Percentiles rank a stretch among this genome's conserved stretches.
phyloP scores from a whole-genome alignment of 1,140 invertebrate species.

The Hirudo medicinalis region DNA sequence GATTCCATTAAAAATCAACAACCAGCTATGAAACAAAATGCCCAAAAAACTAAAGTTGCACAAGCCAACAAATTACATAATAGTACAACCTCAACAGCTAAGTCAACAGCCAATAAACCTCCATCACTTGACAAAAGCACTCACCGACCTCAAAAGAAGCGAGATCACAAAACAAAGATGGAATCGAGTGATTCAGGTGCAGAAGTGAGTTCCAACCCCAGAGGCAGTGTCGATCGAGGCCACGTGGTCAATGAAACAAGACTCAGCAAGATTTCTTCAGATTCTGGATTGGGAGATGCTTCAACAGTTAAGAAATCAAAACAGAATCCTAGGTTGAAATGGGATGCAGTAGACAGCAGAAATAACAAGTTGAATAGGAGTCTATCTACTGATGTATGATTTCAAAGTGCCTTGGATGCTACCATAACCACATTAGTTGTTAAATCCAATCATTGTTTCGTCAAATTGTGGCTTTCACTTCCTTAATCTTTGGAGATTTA shows the following conservation, averaged over 20 bases:
- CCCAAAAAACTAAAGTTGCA: background rate
- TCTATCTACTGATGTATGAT: no score
- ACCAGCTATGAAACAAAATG: background rate
- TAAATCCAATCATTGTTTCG: no score
- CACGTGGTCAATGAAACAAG: background rate
- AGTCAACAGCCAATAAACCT: background rate
- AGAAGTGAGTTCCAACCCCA: background rate
- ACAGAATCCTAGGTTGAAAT: conserved; percentile 3
- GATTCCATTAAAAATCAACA: background rate
- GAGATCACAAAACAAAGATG: background rate
- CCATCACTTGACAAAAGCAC: background rate
- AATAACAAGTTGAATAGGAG: no score
- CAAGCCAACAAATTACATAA: background rate
- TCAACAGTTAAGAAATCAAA: background rate
- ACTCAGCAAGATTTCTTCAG: conserved; percentile 5
- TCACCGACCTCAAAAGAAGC: background rate
- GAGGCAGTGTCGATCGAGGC: background rate
- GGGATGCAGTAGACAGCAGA: background rate
- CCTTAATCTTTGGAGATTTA: no score
- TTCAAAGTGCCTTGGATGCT: no score
- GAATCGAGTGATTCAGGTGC: conserved; percentile 1
- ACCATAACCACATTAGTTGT: no score
- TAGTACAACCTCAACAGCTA: background rate
- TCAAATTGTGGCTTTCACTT: no score
- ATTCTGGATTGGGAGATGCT: background rate